These are phyloP conservation scores for Himalopsyche kuldschensis DNA, from an alignment of 2,888 invertebrate species.

Conservation along the genomic window DNA sequence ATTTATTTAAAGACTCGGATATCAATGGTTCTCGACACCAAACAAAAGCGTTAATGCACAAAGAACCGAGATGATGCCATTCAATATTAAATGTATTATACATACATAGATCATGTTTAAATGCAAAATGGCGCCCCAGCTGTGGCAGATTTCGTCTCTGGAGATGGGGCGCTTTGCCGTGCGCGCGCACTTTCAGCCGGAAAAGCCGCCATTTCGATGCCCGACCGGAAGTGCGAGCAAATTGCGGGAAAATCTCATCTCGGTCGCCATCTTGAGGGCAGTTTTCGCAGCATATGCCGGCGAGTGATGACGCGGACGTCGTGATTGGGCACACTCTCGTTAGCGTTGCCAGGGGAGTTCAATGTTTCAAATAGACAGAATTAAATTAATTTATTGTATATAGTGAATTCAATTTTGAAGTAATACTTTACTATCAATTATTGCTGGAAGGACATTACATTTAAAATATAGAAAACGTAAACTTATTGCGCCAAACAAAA, in stretches of 20 bases:
- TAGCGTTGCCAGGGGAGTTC: conserved; percentile 2
- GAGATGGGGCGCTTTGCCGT: not conserved
- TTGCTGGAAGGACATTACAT: too few relatives aligned
- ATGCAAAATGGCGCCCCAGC: conserved; percentile 5
- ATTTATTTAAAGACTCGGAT: not conserved
- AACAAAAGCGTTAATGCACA: not conserved
- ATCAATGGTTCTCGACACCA: not conserved
- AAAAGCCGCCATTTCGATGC: not conserved
- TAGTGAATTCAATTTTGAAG: too few relatives aligned
- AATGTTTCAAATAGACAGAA: not conserved
- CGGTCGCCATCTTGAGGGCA: not conserved
- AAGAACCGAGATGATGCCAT: not conserved
- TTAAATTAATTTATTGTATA: too few relatives aligned
- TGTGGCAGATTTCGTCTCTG: conserved; percentile 11
- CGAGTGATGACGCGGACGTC: not conserved
- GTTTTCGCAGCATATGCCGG: conserved; percentile 20
- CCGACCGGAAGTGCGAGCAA: conserved; percentile 1
- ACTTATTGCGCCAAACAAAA: too few relatives aligned
- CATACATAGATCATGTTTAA: not conserved
- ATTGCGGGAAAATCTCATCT: conserved; percentile 12
- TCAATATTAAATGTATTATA: not conserved
- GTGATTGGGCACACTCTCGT: conserved; percentile 11
- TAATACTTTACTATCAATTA: too few relatives aligned
- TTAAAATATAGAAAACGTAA: too few relatives aligned
- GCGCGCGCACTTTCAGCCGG: not conserved